These are phyloP conservation scores for Drosophila trapezifrons DNA, from an alignment of 1,140 invertebrate genomes.

Conservation along the genomic window DNA sequence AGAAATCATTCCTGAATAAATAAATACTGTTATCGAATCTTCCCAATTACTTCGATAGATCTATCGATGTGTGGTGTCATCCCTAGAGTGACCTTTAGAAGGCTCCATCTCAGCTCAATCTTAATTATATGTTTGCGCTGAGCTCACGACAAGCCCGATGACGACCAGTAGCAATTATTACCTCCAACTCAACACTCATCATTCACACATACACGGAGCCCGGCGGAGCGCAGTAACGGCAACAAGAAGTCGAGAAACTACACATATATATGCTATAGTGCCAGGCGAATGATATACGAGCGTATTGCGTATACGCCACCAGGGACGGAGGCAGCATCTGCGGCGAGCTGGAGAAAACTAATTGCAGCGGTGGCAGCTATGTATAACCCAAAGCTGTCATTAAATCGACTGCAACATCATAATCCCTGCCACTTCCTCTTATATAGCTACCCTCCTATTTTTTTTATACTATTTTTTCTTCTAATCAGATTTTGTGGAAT, in stretches of 20 bases:
- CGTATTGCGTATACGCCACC: constrained; percentile 49
- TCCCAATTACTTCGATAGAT: background rate
- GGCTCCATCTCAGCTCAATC: constrained; percentile 38
- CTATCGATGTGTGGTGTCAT: constrained; percentile 1
- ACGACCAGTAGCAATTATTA: constrained; percentile 81
- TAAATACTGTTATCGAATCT: background rate
- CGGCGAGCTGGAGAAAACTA: constrained; percentile 38
- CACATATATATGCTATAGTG: background rate
- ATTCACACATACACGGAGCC: constrained; percentile 49
- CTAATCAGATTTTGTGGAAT: constrained; percentile 73
- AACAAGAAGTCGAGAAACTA: background rate
- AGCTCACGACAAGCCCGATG: constrained; percentile 64
- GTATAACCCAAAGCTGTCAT: constrained; percentile 75
- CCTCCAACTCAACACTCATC: constrained; percentile 75
- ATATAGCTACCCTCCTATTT: background rate
- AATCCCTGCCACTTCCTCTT: constrained; percentile 51
- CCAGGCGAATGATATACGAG: constrained; percentile 47
- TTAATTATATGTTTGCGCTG: constrained; percentile 71
- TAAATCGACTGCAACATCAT: constrained; percentile 77
- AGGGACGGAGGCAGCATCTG: constrained; percentile 32
- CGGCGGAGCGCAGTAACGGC: background rate
- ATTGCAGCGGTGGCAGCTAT: constrained; percentile 26
- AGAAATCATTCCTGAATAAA: too few relatives aligned
- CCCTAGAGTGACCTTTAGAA: constrained; percentile 55
- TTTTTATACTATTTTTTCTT: constrained; percentile 20